Conservation (phyloP, 2,797 vertebrate species). For the Clamator glandarius region DNA sequence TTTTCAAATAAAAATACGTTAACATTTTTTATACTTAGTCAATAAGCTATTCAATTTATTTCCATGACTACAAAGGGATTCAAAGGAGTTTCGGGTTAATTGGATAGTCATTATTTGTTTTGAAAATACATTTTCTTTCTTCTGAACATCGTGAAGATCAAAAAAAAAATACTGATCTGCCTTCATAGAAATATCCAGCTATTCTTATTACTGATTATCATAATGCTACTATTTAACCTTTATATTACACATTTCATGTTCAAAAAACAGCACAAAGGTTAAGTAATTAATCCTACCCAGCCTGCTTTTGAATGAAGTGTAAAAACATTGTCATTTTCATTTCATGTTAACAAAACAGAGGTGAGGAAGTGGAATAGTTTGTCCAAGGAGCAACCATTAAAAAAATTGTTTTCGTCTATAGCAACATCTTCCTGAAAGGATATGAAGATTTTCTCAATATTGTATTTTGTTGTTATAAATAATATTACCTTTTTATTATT, state of each 20-base stretch:
- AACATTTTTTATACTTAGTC: not conserved
- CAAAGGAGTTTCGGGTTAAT: not conserved
- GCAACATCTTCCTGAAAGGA: not conserved
- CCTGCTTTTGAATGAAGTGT: not conserved
- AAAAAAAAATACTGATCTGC: not conserved
- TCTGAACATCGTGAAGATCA: not conserved
- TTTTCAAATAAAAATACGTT: not conserved
- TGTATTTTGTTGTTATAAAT: not conserved
- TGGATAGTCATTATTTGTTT: not conserved
- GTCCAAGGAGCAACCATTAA: not conserved
- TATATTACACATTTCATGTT: not conserved
- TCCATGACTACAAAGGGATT: not conserved
- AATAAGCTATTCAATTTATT: not conserved
- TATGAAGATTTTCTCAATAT: not conserved
- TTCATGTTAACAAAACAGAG: not conserved
- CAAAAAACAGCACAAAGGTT: not conserved
- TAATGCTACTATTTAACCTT: not conserved
- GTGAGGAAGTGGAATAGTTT: not conserved
- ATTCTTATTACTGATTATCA: not conserved
- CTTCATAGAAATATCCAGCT: not conserved
- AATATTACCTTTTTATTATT: not conserved
- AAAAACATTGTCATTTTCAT: not conserved
- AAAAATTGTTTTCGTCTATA: not conserved
- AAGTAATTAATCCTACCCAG: not conserved
- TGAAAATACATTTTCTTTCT: not conserved